Conservation (phyloP, 2,797 vertebrate genomes). For the Sebastes oblongus region DNA sequence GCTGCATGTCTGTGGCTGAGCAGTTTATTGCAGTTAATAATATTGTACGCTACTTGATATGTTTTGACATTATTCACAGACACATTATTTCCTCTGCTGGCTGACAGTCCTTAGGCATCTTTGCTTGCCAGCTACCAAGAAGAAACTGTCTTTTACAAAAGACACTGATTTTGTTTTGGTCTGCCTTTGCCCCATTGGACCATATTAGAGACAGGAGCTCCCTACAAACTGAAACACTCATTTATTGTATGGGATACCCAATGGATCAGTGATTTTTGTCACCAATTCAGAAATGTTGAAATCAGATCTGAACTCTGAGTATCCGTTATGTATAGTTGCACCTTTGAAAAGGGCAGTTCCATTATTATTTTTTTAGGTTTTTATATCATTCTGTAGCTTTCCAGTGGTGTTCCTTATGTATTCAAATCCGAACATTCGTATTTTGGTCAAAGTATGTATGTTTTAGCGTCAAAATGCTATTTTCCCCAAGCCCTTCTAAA, state of each 20-base stretch:
- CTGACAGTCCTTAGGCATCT: not conserved
- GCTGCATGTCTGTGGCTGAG: not conserved
- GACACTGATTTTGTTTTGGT: not conserved
- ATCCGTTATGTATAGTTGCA: not conserved
- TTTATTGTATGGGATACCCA: not conserved
- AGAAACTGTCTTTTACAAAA: not conserved
- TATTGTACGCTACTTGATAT: not conserved
- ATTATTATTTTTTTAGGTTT: too few relatives aligned
- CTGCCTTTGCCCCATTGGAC: not conserved
- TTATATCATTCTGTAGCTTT: too few relatives aligned
- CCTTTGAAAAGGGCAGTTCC: too few relatives aligned
- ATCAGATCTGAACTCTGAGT: not conserved
- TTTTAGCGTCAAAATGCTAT: too few relatives aligned
- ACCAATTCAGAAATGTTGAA: not conserved
- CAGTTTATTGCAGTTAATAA: conserved; percentile 11
- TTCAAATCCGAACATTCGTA: too few relatives aligned
- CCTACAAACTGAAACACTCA: not conserved
- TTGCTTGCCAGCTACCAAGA: not conserved
- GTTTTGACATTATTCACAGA: conserved; percentile 2
- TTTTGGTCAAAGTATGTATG: too few relatives aligned
- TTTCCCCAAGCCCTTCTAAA: too few relatives aligned
- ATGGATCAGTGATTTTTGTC: not conserved
- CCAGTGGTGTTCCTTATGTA: too few relatives aligned
- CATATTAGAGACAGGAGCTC: not conserved
- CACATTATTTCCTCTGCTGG: not conserved